These are phyloP conservation scores for Rhagonycha fulva DNA, from an alignment of 2,888 invertebrate genomes.

Conservation along the genomic window DNA sequence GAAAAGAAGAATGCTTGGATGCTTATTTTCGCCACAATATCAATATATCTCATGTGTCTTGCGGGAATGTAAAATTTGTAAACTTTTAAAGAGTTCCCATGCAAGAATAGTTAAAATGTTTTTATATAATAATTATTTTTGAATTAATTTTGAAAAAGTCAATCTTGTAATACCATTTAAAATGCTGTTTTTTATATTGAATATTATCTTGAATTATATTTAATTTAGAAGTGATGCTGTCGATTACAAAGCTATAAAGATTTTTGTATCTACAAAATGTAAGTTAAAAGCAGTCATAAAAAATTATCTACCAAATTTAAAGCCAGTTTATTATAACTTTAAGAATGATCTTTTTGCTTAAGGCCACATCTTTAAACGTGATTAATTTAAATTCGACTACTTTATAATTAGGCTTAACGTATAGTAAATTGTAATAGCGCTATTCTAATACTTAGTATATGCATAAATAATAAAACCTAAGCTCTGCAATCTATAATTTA, in stretches of 20 bases:
- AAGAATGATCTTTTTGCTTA: background rate
- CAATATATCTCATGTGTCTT: background rate
- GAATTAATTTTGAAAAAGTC: background rate
- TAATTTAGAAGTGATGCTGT: background rate
- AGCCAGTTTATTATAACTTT: background rate
- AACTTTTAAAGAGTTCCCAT: background rate
- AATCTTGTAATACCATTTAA: background rate
- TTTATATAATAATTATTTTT: background rate
- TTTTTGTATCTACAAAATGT: background rate
- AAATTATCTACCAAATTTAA: background rate
- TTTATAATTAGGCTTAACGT: conserved; percentile 18
- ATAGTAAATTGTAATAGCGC: background rate
- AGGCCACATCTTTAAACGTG: conserved; percentile 1
- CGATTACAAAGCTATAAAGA: background rate
- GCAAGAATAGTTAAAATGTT: background rate
- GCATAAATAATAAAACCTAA: conserved; percentile 12
- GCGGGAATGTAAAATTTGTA: background rate
- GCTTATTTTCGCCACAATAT: background rate
- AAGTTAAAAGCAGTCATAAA: background rate
- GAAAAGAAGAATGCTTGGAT: background rate
- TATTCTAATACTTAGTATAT: background rate
- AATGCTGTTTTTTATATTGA: background rate
- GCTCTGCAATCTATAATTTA: conserved; percentile 23
- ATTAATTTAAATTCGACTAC: conserved; percentile 22
- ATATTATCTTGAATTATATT: background rate